A percentile compares a stretch with the other conserved stretches of the same genome.
Conservation (phyloP, 1,140 invertebrate genomes). For the Phocides pigmalion region DNA sequence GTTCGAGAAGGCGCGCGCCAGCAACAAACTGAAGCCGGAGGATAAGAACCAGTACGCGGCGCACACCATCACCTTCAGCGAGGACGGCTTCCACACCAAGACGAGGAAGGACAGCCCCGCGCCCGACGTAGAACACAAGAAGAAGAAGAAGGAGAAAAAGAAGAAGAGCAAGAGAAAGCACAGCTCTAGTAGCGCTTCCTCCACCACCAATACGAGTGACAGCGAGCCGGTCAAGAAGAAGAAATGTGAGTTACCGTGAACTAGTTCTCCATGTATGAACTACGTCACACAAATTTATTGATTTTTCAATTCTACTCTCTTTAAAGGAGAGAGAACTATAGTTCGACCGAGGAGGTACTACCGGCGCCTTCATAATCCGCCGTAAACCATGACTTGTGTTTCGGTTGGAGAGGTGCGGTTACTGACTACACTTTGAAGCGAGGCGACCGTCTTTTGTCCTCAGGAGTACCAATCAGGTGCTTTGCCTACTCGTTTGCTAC, state of each 20-base stretch:
- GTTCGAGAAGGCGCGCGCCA: constrained; percentile 77
- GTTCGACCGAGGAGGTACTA: too few relatives aligned
- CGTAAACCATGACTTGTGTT: too few relatives aligned
- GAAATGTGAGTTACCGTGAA: constrained; percentile 69
- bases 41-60: constrained; percentile 66
- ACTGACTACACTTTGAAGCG: too few relatives aligned
- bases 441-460: too few relatives aligned
- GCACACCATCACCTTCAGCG: constrained; percentile 77
- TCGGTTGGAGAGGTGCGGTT: too few relatives aligned
- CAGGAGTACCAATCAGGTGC: too few relatives aligned
- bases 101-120: constrained; percentile 70
- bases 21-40: constrained; percentile 41
- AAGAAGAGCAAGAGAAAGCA: constrained; percentile 84
- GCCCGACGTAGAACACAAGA: constrained; percentile 74
- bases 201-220: constrained; percentile 76
- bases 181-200: constrained; percentile 81
- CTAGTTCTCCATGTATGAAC: too few relatives aligned
- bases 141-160: constrained; percentile 85
- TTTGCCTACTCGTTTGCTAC: too few relatives aligned
- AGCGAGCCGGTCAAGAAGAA: constrained; percentile 79
- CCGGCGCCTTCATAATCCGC: too few relatives aligned
- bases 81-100: constrained; percentile 78
- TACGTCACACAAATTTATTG: too few relatives aligned
- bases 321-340: too few relatives aligned
- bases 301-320: too few relatives aligned